phyloP scores from a whole-genome alignment of 2,113 vertebrate species.

The Menidia beryllina region DNA sequence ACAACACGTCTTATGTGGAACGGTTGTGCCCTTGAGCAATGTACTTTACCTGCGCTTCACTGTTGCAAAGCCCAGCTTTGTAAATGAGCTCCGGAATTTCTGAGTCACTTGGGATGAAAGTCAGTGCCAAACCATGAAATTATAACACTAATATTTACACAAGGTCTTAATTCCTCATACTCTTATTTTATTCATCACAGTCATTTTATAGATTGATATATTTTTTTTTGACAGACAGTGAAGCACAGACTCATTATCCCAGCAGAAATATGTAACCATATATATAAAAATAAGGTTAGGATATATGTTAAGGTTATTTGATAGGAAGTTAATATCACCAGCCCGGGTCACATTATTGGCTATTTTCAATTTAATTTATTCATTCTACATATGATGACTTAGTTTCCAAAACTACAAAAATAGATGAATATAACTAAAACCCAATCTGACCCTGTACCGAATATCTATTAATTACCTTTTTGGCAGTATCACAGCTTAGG shows the following conservation, averaged over 20 bases:
- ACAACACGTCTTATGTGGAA: conserved; percentile 77
- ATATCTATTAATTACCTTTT: too few relatives aligned
- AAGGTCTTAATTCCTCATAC: conserved; percentile 51
- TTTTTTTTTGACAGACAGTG: conserved; percentile 24
- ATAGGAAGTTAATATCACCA: neutral
- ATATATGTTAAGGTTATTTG: neutral
- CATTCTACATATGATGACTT: too few relatives aligned
- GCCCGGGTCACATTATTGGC: neutral
- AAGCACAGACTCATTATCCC: conserved; percentile 7
- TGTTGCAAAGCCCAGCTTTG: conserved; percentile 57
- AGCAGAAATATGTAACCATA: conserved; percentile 50
- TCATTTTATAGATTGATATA: conserved; percentile 40
- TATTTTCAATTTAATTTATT: too few relatives aligned
- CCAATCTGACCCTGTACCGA: too few relatives aligned
- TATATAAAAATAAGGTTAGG: conserved; percentile 1
- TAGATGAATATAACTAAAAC: too few relatives aligned
- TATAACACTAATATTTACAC: conserved; percentile 80
- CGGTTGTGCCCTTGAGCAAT: conserved; percentile 76
- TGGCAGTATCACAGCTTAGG: too few relatives aligned
- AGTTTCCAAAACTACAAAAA: too few relatives aligned
- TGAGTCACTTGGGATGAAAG: conserved; percentile 74
- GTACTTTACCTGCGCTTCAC: conserved; percentile 73
- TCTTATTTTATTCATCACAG: conserved; percentile 47
- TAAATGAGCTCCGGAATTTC: conserved; percentile 72
- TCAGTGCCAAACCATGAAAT: conserved; percentile 69